Evolutionary conservation across 2,888 invertebrate genomes (phyloP), one percentile per base, ranked within the genome.

Genomic region (Augochlorella aurata): DNA sequence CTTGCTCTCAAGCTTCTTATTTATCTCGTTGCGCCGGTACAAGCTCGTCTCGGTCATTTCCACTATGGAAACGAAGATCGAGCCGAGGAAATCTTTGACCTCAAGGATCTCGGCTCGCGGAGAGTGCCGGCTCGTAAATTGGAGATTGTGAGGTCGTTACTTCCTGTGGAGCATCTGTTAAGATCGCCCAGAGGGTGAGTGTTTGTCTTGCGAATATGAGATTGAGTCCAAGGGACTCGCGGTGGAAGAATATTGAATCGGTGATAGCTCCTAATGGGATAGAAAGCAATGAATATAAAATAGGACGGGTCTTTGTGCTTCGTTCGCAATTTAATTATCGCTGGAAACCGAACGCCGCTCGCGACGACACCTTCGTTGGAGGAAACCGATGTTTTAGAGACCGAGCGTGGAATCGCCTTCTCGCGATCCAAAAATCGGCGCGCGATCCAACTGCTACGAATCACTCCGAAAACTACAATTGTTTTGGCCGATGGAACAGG

Each of bases 21-120:
- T 90, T 90, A 90, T 90, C 86, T 83, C 85, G 82, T 85, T 85
- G 87, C 83, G 83, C 84, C 88, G 86, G 85, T 83, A 71, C 77
- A 68, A 79, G 38, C 77, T 81, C 85, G 88, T 87, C 85, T 83
- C 87, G 87, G 83, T 88, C 87, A 87, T 88, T 87, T 88, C 82
- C 83, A 84, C 82, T 83, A 83, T 84, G 77, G 81, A 82, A 85
- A 83, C 81, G 85, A 85, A 81, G 77, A 78, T 61, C 79, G 74
- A 77, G 79, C 73, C 67, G 71, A 68, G 80, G 82, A 83, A 88
- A 83, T 85, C 79, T 82, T 78, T 77, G 74, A 81, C 81, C 77
- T 78, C 78, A 77, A 50, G 38, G 75, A 70, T 74, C 67, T 10
- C 66, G 65, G 69, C 67, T 67, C 78, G 72, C 74, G 80, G 73